These are phyloP conservation scores for Diarsia rubi DNA, from an alignment of 2,888 invertebrate genomes.

Conservation along the genomic window DNA sequence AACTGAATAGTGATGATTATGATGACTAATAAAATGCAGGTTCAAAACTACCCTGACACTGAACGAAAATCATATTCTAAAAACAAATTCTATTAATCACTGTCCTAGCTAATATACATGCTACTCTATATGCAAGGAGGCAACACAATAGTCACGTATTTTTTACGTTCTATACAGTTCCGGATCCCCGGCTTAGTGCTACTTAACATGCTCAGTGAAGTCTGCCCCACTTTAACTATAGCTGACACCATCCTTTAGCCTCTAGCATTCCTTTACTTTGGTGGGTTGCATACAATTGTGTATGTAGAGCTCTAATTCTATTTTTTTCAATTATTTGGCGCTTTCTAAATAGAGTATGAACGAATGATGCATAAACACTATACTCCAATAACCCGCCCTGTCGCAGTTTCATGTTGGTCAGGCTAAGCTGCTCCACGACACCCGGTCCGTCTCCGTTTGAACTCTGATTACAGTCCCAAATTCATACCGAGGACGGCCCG, in stretches of 20 bases:
- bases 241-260: constrained; percentile 64
- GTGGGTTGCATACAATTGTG: constrained; percentile 33
- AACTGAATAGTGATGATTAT: neutral
- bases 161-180: constrained; percentile 75
- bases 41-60: neutral
- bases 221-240: constrained; percentile 77
- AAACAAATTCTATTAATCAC: constrained; percentile 3
- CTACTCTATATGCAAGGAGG: constrained; percentile 53
- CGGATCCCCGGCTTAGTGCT: constrained; percentile 71
- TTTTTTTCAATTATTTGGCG: constrained; percentile 9
- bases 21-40: neutral
- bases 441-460: neutral
- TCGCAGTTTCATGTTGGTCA: neutral
- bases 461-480: neutral
- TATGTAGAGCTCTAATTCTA: constrained; percentile 22
- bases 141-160: constrained; percentile 73
- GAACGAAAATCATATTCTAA: neutral
- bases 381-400: neutral
- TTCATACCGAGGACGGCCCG: neutral
- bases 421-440: neutral
- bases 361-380: neutral
- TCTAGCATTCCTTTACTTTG: constrained; percentile 50
- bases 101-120: constrained; percentile 20
- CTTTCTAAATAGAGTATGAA: neutral
- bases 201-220: constrained; percentile 81